Base-by-base conservation (phyloP, 2,888 invertebrate species). In the Thereva unica region DNA sequence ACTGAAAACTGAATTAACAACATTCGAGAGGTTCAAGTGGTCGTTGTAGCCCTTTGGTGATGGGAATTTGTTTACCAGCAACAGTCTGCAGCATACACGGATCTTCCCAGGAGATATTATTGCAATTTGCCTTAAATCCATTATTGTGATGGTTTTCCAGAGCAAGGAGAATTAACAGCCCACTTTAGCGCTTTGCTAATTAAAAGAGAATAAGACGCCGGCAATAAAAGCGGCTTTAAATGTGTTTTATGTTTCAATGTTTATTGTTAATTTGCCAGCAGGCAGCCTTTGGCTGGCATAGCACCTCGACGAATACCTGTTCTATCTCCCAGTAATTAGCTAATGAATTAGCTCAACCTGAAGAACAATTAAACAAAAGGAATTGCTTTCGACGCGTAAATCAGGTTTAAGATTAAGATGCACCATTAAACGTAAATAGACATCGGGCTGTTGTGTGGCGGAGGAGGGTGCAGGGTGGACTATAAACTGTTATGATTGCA, bases 341-440 rank as follows among this genome's bases (percentile, higher is more conserved):
- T 56, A 56, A 56, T 56, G 56, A 56, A 56, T 56, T 44, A 56
- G 56, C 56, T 42, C 44, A 56, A 56, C 56, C 44, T 56, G 44
- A n/a, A 56, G 34, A 23, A 41, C 56, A 56, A 42, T 44, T 56
- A 56, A 56, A 56, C 44, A 56, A 56, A 56, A 56, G 56, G 42
- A 56, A 42, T 56, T 56, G 42, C 42, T 44, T 41, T 44, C 35
- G 12, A n/a, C 56, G 56, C 42, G 42, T 56, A 56, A 56, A 56
- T 56, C 56, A 44, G 56, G 56, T 56, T 56, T 56, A 56, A 42
- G 56, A 56, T 56, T 44, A 44, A 56, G 42, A 56, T 56, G 44
- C 56, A 44, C 56, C 56, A 56, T 56, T 56, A 42, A 23, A 41
- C 23, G 44, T 56, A 44, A 44, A 56, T 41, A 44, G 42, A 41